Evolutionary conservation across 2,797 vertebrate species (phyloP).

Genomic region (Phrynocephalus vlangalii): DNA sequence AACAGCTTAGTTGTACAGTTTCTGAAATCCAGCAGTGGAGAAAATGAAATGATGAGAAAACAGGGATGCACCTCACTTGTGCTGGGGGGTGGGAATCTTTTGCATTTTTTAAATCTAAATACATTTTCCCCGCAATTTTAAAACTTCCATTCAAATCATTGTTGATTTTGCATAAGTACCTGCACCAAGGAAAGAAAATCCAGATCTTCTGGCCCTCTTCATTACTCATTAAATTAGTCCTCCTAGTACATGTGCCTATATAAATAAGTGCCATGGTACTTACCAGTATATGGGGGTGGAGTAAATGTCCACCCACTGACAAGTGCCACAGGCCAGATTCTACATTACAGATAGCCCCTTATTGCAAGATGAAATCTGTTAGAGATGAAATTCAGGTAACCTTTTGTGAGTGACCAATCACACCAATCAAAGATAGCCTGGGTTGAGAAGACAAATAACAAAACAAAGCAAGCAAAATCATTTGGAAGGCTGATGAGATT

Average conservation of each 20-base stretch:
- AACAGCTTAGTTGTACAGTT: constrained; percentile 67
- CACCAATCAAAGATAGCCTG: too few species aligned
- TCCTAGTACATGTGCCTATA: background rate
- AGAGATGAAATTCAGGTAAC: too few species aligned
- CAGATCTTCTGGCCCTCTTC: background rate
- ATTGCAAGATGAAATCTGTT: too few species aligned
- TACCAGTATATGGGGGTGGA: too few species aligned
- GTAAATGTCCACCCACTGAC: too few species aligned
- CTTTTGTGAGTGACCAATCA: too few species aligned
- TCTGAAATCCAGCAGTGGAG: constrained; percentile 54
- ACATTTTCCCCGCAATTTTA: background rate
- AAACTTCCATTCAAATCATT: background rate
- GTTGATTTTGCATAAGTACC: background rate
- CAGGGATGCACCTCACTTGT: constrained; percentile 1
- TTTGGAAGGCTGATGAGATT: too few species aligned
- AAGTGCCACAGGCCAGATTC: too few species aligned
- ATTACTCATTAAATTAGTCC: background rate
- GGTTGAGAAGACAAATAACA: too few species aligned
- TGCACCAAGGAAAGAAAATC: background rate
- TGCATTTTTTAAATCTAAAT: background rate
- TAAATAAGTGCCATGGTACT: too few species aligned
- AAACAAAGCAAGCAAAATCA: too few species aligned
- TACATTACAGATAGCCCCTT: too few species aligned
- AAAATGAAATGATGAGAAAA: constrained; percentile 32
- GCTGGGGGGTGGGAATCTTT: background rate